A percentile compares a stretch with the other conserved stretches of the same genome.
Evolutionary conservation across 2,888 invertebrate genomes (phyloP).

Genomic region (Malachius bipustulatus): DNA sequence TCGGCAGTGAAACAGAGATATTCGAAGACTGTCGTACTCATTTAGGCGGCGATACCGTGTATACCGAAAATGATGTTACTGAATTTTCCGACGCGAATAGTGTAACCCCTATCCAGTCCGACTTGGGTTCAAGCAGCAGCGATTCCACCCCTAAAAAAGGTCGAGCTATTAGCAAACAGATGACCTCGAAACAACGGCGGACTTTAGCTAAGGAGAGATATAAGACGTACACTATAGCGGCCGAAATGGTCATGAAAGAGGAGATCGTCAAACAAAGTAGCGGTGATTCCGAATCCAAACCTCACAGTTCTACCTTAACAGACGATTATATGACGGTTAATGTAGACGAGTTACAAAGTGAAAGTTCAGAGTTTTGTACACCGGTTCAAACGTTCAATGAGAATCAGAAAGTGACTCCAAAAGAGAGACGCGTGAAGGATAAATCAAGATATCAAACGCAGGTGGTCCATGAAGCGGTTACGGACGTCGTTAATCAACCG

Average conservation of each 20-base stretch:
- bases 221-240: constrained; percentile 71
- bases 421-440: constrained; percentile 54
- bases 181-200: constrained; percentile 70
- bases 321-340: constrained; percentile 24
- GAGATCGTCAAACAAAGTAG: constrained; percentile 24
- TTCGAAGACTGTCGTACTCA: constrained; percentile 38
- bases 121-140: constrained; percentile 48
- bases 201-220: constrained; percentile 65
- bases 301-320: constrained; percentile 15
- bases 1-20: constrained; percentile 44
- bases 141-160: constrained; percentile 64
- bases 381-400: constrained; percentile 16
- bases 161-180: constrained; percentile 35
- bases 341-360: constrained; percentile 21
- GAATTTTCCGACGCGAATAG: constrained; percentile 41
- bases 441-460: constrained; percentile 60
- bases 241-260: constrained; percentile 42
- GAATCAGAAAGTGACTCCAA: constrained; percentile 43
- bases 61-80: constrained; percentile 33
- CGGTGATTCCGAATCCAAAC: constrained; percentile 17
- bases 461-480: constrained; percentile 32
- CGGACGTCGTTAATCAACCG: constrained; percentile 28
- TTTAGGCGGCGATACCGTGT: constrained; percentile 37
- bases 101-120: constrained; percentile 54
- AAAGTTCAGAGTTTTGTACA: constrained; percentile 15